phyloP scores from a whole-genome alignment of 2,888 invertebrate genomes.

The Plusia festucae region DNA sequence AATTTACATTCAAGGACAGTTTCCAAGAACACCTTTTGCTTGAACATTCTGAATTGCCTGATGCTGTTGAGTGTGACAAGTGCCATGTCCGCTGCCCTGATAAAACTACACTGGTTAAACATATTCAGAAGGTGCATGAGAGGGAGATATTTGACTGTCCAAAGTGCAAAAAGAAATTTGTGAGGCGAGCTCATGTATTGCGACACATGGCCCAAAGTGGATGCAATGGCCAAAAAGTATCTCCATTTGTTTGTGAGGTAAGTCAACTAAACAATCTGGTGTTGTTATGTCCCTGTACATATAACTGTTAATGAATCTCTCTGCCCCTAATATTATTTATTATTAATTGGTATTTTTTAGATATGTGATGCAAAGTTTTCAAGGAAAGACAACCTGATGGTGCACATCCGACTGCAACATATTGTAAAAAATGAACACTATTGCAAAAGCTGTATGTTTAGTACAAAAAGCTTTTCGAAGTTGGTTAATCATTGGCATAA shows the following conservation, averaged over 20 bases:
- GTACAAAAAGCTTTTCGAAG: slow-evolving; percentile 77
- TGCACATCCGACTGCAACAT: slow-evolving; percentile 91
- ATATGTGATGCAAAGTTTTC: slow-evolving; percentile 91
- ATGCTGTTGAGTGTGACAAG: slow-evolving; percentile 90
- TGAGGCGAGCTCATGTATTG: slow-evolving; percentile 93
- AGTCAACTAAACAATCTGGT: slow-evolving; percentile 34
- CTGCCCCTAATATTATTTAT: slow-evolving; percentile 1
- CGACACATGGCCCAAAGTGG: slow-evolving; percentile 92
- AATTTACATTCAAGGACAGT: slow-evolving; percentile 92
- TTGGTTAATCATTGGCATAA: slow-evolving; percentile 76
- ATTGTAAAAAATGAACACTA: slow-evolving; percentile 65
- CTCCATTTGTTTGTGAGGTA: slow-evolving; percentile 77
- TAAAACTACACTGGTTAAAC: slow-evolving; percentile 90
- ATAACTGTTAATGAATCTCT: not conserved
- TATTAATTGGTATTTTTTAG: slow-evolving; percentile 74
- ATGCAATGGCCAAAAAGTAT: slow-evolving; percentile 88
- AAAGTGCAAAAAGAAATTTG: slow-evolving; percentile 92
- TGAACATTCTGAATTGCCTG: slow-evolving; percentile 91
- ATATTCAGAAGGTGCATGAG: slow-evolving; percentile 91
- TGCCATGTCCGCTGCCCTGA: slow-evolving; percentile 92
- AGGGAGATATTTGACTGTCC: slow-evolving; percentile 89
- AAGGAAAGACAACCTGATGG: slow-evolving; percentile 93
- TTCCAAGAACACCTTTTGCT: slow-evolving; percentile 91
- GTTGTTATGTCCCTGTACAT: not conserved
- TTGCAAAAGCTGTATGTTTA: slow-evolving; percentile 77